Conservation (phyloP, 1,140 invertebrate species). For the Drosophila ambigua region DNA sequence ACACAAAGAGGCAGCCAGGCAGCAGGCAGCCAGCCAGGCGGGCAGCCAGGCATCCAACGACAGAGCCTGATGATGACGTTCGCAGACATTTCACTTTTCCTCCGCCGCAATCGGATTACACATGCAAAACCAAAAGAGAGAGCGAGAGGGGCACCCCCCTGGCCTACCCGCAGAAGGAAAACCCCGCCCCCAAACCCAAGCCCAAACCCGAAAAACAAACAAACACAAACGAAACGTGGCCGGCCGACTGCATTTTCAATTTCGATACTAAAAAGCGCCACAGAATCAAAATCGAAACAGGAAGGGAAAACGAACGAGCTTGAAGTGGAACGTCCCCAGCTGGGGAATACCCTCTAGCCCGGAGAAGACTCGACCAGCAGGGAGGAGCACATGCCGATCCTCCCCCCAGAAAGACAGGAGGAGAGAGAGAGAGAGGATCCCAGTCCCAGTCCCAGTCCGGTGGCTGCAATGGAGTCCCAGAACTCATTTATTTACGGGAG, state of each 20-base stretch:
- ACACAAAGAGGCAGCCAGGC: slow-evolving; percentile 23
- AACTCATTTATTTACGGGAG: too few species aligned
- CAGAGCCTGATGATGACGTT: slow-evolving; percentile 48
- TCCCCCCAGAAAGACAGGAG: too few species aligned
- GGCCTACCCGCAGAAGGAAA: background rate
- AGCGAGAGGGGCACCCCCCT: background rate
- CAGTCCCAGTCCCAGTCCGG: too few species aligned
- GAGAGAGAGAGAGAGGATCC: too few species aligned
- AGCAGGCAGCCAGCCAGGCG: background rate
- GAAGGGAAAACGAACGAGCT: background rate
- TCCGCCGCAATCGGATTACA: slow-evolving; percentile 67
- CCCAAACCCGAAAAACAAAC: slow-evolving; percentile 24
- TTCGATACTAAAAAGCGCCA: slow-evolving; percentile 40
- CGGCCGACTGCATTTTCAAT: slow-evolving; percentile 46
- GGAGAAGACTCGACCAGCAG: too few species aligned
- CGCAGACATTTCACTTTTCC: slow-evolving; percentile 37
- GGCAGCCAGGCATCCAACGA: background rate
- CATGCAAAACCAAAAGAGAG: slow-evolving; percentile 32
- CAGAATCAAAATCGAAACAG: slow-evolving; percentile 44
- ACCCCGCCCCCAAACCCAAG: background rate
- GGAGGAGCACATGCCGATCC: too few species aligned
- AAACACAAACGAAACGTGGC: slow-evolving; percentile 17
- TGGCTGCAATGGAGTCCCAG: too few species aligned
- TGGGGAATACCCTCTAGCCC: background rate
- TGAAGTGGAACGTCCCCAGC: background rate